These are phyloP conservation scores for Cerceris ruficornis DNA, from an alignment of 2,888 invertebrate species.

Conservation along the genomic window DNA sequence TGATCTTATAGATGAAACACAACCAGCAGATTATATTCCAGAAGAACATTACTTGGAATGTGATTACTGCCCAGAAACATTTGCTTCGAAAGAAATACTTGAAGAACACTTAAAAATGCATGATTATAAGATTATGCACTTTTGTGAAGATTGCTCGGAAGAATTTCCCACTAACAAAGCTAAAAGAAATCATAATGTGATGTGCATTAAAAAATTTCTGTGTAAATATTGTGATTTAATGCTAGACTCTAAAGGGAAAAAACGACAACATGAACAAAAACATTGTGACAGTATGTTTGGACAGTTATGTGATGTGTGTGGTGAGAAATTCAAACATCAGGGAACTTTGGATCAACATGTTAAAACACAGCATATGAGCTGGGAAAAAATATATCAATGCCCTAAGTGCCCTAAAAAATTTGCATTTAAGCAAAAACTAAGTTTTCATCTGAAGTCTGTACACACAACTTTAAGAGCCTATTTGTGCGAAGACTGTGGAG, in stretches of 20 bases:
- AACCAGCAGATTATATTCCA: slow-evolving; percentile 64
- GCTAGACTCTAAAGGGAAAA: slow-evolving; percentile 78
- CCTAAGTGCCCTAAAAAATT: slow-evolving; percentile 80
- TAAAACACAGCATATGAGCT: slow-evolving; percentile 78
- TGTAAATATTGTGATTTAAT: slow-evolving; percentile 76
- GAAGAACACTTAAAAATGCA: slow-evolving; percentile 77
- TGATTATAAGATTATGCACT: slow-evolving; percentile 77
- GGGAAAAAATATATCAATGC: slow-evolving; percentile 79
- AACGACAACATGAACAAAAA: slow-evolving; percentile 79
- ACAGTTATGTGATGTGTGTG: slow-evolving; percentile 78
- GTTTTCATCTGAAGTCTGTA: slow-evolving; percentile 79
- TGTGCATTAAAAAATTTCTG: slow-evolving; percentile 75
- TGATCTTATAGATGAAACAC: slow-evolving; percentile 66
- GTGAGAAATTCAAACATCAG: slow-evolving; percentile 80
- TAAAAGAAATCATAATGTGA: slow-evolving; percentile 74
- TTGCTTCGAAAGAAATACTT: slow-evolving; percentile 69
- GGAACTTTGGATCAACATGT: slow-evolving; percentile 80
- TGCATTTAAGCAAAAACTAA: slow-evolving; percentile 79
- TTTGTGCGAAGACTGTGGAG: slow-evolving; percentile 79
- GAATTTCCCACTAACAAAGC: slow-evolving; percentile 77
- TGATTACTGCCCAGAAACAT: slow-evolving; percentile 77
- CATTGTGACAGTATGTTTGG: slow-evolving; percentile 77
- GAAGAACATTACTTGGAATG: slow-evolving; percentile 73
- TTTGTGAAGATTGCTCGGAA: slow-evolving; percentile 77
- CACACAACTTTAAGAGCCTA: slow-evolving; percentile 78